Evolutionary conservation across 92 coral and sea anemone genomes (phyloP).

Genomic region (Heteractis magnifica): DNA sequence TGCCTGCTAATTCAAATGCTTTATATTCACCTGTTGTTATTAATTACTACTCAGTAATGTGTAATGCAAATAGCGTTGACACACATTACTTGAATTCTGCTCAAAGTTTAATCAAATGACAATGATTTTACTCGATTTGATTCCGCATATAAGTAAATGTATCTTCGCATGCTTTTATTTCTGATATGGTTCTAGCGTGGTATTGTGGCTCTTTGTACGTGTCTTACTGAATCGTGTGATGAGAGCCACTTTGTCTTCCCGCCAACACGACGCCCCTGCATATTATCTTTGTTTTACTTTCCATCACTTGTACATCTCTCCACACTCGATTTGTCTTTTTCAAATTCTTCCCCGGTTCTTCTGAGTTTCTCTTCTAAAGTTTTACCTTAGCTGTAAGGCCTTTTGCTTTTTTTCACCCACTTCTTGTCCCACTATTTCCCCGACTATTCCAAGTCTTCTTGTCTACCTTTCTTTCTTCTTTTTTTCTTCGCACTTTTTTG

Average conservation of each 20-base stretch:
- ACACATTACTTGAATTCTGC: too few relatives aligned
- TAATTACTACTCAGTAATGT: too few relatives aligned
- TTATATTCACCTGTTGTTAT: too few relatives aligned
- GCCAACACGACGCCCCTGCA: neutral
- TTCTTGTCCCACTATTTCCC: neutral
- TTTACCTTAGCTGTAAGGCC: neutral
- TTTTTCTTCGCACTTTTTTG: neutral
- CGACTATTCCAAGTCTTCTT: neutral
- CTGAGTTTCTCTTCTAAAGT: neutral
- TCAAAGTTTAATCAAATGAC: too few relatives aligned
- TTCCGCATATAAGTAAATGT: too few relatives aligned
- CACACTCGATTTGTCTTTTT: neutral
- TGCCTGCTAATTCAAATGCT: too few relatives aligned
- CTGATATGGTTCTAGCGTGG: too few relatives aligned
- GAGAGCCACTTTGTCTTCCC: neutral
- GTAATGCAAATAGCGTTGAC: too few relatives aligned
- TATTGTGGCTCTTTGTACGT: neutral
- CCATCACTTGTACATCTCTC: neutral
- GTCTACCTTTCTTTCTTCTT: neutral
- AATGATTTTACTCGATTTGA: too few relatives aligned
- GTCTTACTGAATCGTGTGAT: neutral
- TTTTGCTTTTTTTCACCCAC: neutral
- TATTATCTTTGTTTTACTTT: neutral
- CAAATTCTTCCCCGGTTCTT: neutral
- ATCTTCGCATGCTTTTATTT: too few relatives aligned